A percentile compares a stretch with the other conserved stretches of the same genome.
Evolutionary conservation across 92 coral and sea anemone genomes (phyloP).

Genomic region (Meandrina meandrites): DNA sequence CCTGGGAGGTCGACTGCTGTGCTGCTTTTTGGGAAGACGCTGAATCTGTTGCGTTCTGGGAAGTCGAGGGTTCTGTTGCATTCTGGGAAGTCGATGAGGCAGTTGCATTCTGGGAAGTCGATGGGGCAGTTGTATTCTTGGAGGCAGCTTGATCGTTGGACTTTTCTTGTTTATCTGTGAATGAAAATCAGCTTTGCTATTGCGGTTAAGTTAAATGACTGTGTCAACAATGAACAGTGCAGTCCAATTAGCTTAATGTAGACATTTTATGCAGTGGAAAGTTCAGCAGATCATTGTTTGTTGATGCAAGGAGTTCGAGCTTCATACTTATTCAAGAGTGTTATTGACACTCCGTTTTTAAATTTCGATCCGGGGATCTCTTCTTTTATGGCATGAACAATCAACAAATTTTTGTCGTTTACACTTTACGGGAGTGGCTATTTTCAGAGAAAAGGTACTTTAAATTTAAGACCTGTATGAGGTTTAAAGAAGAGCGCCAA

Average conservation of each 20-base stretch:
- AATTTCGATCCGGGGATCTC: neutral
- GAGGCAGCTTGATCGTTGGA: slow-evolving; percentile 12
- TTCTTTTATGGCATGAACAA: neutral
- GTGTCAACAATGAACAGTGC: neutral
- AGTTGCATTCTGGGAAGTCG: slow-evolving; percentile 22
- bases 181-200: neutral
- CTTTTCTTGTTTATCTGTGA: slow-evolving; percentile 21
- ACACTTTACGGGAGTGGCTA: neutral
- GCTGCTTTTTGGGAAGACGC: slow-evolving; percentile 5
- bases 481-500: neutral
- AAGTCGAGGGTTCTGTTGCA: slow-evolving; percentile 1
- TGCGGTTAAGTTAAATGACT: neutral
- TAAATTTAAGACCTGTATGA: neutral
- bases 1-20: neutral
- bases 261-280: too few species aligned
- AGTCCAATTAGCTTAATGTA: neutral
- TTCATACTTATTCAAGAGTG: too few species aligned
- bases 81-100: slow-evolving; percentile 6
- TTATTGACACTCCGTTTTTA: too few species aligned
- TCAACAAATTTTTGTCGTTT: neutral
- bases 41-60: slow-evolving; percentile 7
- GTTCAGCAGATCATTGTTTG: neutral
- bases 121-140: neutral
- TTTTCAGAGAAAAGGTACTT: neutral
- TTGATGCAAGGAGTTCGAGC: too few species aligned